These are phyloP conservation scores for Sitta carolinensis DNA, from an alignment of 2,797 vertebrate species.

Conservation along the genomic window DNA sequence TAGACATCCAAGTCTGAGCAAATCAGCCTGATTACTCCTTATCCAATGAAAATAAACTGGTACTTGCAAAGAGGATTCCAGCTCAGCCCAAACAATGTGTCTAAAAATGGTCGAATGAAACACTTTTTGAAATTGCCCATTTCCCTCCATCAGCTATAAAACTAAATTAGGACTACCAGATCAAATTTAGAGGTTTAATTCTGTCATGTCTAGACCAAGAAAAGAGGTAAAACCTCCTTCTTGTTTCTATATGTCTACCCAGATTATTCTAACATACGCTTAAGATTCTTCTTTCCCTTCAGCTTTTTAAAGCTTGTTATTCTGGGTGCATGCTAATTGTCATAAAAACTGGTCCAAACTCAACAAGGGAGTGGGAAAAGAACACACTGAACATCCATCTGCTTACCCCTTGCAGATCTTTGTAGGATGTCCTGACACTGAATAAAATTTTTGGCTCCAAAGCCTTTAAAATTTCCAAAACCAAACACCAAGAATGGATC, in stretches of 20 bases:
- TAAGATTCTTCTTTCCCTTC: background rate
- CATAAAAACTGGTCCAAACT: constrained; percentile 16
- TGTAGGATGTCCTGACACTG: constrained; percentile 19
- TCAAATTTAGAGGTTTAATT: background rate
- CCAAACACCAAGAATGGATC: background rate
- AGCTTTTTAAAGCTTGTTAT: background rate
- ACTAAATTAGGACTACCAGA: background rate
- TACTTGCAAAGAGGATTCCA: background rate
- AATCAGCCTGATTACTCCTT: background rate
- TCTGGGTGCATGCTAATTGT: background rate
- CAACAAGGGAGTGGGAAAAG: constrained; percentile 14
- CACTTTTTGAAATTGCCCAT: background rate
- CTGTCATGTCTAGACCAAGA: background rate
- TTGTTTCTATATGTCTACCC: background rate
- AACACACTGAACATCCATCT: constrained; percentile 47
- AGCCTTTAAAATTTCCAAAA: constrained; percentile 8
- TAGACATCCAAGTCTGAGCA: background rate
- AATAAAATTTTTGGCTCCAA: constrained; percentile 29
- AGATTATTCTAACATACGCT: background rate
- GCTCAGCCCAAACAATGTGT: background rate
- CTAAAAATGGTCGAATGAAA: background rate
- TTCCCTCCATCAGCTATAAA: background rate
- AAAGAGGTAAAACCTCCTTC: background rate
- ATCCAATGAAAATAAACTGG: background rate
- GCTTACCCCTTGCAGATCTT: background rate